Evolutionary conservation across 2,113 vertebrate species (phyloP).

Genomic region (Mustela lutreola): DNA sequence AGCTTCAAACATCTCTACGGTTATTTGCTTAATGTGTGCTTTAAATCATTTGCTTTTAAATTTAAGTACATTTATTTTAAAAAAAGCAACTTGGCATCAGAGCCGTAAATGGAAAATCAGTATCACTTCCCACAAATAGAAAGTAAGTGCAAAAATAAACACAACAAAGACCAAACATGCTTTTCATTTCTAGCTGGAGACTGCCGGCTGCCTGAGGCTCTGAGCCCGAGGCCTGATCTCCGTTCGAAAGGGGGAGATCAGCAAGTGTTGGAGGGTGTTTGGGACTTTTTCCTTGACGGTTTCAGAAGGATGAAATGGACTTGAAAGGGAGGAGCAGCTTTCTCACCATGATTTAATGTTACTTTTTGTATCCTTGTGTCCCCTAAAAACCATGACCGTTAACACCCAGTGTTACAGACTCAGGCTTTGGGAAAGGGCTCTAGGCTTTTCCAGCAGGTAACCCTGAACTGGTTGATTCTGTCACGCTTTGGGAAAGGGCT

Average conservation of each 20-base stretch:
- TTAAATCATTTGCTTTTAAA: slow-evolving; percentile 56
- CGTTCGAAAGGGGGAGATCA: background rate
- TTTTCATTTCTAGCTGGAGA: slow-evolving; percentile 14
- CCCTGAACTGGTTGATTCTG: background rate
- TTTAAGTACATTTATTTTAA: slow-evolving; percentile 48
- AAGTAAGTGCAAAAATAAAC: slow-evolving; percentile 71
- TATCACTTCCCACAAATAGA: slow-evolving; percentile 72
- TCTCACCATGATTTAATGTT: background rate
- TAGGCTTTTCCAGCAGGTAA: background rate
- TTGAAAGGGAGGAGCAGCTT: background rate
- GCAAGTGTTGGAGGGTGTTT: background rate
- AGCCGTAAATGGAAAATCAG: slow-evolving; percentile 69
- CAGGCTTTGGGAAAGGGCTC: background rate
- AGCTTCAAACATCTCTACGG: background rate
- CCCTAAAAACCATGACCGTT: background rate
- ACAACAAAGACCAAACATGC: slow-evolving; percentile 33
- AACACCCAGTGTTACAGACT: background rate
- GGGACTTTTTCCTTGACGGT: background rate
- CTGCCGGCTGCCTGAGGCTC: background rate
- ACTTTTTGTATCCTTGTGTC: background rate
- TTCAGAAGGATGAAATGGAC: background rate
- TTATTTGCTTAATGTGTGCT: slow-evolving; percentile 54
- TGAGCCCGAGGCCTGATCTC: slow-evolving; percentile 50
- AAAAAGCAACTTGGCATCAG: slow-evolving; percentile 60
- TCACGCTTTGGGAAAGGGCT: background rate